These are phyloP conservation scores for Corydoras sp. DNA, from an alignment of 2,113 vertebrate genomes.

Conservation along the genomic window DNA sequence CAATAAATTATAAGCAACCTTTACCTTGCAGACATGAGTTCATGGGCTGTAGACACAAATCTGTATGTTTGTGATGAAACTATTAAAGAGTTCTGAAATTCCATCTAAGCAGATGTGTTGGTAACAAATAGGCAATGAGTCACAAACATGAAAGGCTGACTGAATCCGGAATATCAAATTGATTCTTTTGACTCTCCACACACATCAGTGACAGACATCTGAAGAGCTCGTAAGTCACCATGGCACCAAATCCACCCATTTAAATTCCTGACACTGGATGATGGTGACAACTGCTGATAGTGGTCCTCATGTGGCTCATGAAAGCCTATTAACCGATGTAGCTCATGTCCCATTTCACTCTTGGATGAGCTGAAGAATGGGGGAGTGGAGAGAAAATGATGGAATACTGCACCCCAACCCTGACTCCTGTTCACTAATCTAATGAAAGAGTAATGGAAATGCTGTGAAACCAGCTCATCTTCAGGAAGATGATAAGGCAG, in stretches of 20 bases:
- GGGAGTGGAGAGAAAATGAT: slow-evolving; percentile 45
- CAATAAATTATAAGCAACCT: slow-evolving; percentile 68
- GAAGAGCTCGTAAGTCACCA: slow-evolving; percentile 35
- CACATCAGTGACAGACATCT: background rate
- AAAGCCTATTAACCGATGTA: slow-evolving; percentile 62
- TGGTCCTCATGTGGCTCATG: slow-evolving; percentile 63
- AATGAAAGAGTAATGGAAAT: slow-evolving; percentile 45
- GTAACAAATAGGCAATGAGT: background rate
- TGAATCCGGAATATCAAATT: slow-evolving; percentile 17
- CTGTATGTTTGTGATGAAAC: slow-evolving; percentile 20
- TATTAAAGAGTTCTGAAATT: slow-evolving; percentile 23
- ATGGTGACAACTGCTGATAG: slow-evolving; percentile 56
- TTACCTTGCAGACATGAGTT: slow-evolving; percentile 68
- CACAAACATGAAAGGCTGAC: background rate
- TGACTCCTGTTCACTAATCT: slow-evolving; percentile 37
- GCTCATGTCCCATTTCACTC: slow-evolving; percentile 60
- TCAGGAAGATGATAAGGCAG: slow-evolving; percentile 12
- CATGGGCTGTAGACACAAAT: slow-evolving; percentile 45
- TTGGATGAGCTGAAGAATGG: slow-evolving; percentile 56
- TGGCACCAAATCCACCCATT: slow-evolving; percentile 28
- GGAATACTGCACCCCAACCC: slow-evolving; percentile 28
- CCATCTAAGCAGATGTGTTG: slow-evolving; percentile 8
- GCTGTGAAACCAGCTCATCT: slow-evolving; percentile 33
- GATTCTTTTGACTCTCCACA: slow-evolving; percentile 8
- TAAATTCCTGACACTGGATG: slow-evolving; percentile 49